phyloP scores from a whole-genome alignment of 2,888 invertebrate species.

The Dicyrtoma fusca region DNA sequence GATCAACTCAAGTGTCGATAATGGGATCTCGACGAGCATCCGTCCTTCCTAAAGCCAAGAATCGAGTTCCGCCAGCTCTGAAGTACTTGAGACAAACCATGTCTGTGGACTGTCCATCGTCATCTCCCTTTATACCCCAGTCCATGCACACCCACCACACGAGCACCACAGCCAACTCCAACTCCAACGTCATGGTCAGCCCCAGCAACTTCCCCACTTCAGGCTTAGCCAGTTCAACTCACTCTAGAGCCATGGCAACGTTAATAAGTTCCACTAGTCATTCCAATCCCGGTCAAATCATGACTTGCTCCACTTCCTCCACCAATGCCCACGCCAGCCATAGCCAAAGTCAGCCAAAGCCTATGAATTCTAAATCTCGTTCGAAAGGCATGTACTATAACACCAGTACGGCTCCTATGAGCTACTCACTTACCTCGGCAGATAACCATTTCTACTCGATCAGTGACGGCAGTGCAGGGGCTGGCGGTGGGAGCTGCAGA shows the following conservation, averaged over 20 bases:
- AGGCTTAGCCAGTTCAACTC: constrained; percentile 24
- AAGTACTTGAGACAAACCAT: constrained; percentile 46
- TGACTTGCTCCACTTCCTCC: not conserved
- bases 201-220: constrained; percentile 11
- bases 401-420: not conserved
- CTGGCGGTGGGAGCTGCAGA: not conserved
- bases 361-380: not conserved
- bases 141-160: not conserved
- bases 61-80: constrained; percentile 44
- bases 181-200: not conserved
- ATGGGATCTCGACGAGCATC: constrained; percentile 38
- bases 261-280: too few relatives aligned
- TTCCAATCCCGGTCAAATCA: too few relatives aligned
- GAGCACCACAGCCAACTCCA: too few relatives aligned
- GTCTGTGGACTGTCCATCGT: constrained; percentile 53
- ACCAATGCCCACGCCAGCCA: too few relatives aligned
- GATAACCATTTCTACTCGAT: not conserved
- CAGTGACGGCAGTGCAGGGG: too few relatives aligned
- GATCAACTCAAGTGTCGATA: not conserved
- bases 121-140: constrained; percentile 40
- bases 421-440: not conserved
- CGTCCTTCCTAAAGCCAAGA: constrained; percentile 49
- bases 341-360: not conserved
- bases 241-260: not conserved
- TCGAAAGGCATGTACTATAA: not conserved